A percentile compares a stretch with the other conserved stretches of the same genome.
phyloP scores from a whole-genome alignment of 2,888 invertebrate species.

The Cerastis leucographa region DNA sequence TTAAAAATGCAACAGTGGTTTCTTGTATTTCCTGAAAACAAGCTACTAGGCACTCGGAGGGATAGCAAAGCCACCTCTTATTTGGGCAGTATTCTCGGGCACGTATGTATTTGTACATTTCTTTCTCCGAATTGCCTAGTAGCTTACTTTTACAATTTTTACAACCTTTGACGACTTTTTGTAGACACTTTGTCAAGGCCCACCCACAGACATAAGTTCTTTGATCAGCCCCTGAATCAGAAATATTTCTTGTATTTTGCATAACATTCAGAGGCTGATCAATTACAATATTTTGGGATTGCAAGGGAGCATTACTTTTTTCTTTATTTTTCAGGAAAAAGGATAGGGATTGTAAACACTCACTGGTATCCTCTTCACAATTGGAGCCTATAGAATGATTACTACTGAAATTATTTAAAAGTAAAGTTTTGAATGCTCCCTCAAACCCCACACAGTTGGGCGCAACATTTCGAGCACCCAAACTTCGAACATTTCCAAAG shows the following conservation, averaged over 20 bases:
- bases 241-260: constrained; percentile 5
- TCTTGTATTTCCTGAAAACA: constrained; percentile 27
- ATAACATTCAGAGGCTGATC: constrained; percentile 16
- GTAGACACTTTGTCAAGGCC: constrained; percentile 7
- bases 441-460: constrained; percentile 6
- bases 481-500: no score
- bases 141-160: constrained; percentile 24
- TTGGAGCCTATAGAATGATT: constrained; percentile 7
- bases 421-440: constrained; percentile 4
- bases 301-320: constrained; percentile 6
- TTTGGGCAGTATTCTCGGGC: constrained; percentile 17
- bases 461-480: background rate
- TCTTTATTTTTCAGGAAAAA: constrained; percentile 9
- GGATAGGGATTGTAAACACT: constrained; percentile 7
- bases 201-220: constrained; percentile 21
- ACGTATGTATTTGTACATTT: constrained; percentile 13
- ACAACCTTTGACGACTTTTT: constrained; percentile 7
- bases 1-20: constrained; percentile 12
- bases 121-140: background rate
- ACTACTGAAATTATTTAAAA: constrained; percentile 9
- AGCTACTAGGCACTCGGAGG: constrained; percentile 14
- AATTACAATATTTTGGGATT: constrained; percentile 6
- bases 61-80: constrained; percentile 21
- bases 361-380: constrained; percentile 8
- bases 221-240: constrained; percentile 8